These are phyloP conservation scores for Peucedramus taeniatus DNA, from an alignment of 2,113 vertebrate genomes.

Conservation along the genomic window DNA sequence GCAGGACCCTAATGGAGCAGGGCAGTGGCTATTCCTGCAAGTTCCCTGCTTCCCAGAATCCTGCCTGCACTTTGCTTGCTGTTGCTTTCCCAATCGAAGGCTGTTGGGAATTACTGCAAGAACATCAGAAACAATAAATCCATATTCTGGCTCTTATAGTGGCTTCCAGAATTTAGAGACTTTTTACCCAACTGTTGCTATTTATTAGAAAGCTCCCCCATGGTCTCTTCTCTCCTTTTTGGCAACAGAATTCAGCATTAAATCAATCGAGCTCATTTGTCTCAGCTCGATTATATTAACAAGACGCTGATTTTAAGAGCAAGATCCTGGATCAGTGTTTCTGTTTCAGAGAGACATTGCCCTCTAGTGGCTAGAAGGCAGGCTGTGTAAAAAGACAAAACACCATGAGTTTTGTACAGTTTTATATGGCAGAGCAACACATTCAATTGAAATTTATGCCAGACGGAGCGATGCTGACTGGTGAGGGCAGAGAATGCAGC, in stretches of 20 bases:
- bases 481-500: background rate
- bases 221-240: background rate
- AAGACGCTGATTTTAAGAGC: background rate
- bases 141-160: background rate
- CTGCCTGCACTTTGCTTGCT: background rate
- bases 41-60: background rate
- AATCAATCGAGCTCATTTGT: background rate
- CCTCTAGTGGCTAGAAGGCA: slow-evolving; percentile 29
- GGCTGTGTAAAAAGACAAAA: background rate
- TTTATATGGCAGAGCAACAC: background rate
- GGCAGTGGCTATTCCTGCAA: background rate
- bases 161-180: background rate
- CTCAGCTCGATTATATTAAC: background rate
- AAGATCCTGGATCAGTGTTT: accelerated
- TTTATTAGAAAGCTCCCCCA: slow-evolving; percentile 7
- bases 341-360: background rate
- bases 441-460: background rate
- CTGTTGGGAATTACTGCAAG: background rate
- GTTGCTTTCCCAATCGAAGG: background rate
- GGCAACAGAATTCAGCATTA: background rate
- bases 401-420: accelerated
- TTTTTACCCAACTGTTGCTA: background rate
- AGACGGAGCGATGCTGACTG: background rate
- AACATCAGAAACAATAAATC: background rate
- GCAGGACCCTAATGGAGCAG: background rate